phyloP scores from a whole-genome alignment of 2,888 invertebrate species.

The Arctia plantaginis region DNA sequence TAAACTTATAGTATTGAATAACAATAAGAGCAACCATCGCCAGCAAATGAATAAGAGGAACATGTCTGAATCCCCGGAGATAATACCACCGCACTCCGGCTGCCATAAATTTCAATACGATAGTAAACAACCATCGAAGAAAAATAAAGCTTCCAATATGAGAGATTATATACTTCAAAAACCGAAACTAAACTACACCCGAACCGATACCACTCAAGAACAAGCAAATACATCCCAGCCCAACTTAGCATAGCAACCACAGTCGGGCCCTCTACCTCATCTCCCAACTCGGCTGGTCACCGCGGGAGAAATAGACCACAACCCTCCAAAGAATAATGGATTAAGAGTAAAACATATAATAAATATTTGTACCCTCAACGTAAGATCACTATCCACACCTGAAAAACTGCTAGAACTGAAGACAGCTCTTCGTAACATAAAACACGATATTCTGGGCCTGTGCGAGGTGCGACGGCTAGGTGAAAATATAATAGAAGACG shows the following conservation, averaged over 20 bases:
- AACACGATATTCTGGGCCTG: background rate
- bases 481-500: background rate
- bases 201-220: background rate
- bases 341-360: background rate
- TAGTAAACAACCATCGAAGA: constrained; percentile 5
- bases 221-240: background rate
- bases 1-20: constrained; percentile 8
- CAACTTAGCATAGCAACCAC: background rate
- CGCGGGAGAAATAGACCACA: background rate
- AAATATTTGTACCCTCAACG: constrained; percentile 6
- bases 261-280: background rate
- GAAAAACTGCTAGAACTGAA: constrained; percentile 1
- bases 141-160: constrained; percentile 6
- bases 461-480: background rate
- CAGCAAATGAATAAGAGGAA: background rate
- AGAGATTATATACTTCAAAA: constrained; percentile 4
- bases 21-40: background rate
- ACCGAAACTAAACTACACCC: background rate
- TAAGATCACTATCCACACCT: background rate
- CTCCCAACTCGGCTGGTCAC: constrained; percentile 7
- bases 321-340: background rate
- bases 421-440: background rate
- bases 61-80: background rate
- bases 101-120: background rate
- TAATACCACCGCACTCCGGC: background rate